Evolutionary conservation across 1,140 invertebrate species (phyloP), one percentile per base, ranked within the genome.

Genomic region (Drosophila lacteicornis): DNA sequence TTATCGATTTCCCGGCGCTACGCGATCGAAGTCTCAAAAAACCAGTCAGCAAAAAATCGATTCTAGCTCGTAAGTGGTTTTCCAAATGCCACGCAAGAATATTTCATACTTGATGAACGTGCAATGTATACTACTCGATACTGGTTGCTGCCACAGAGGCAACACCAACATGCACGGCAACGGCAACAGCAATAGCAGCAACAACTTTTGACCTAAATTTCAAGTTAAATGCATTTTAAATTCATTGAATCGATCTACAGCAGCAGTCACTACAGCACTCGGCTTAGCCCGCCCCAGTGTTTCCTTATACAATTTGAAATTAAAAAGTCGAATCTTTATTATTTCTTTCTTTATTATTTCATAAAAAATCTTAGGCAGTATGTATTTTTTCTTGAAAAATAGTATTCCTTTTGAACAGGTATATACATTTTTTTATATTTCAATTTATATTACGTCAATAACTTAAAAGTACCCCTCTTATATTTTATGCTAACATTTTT

Each of bases 211-310:
- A 90, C 85, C 85, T 81, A 90, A 91, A 90, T 90, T 91, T 86
- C 82, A 86, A 82, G 57, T 85, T 86, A 90, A 90, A 90, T 91
- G 82, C 82, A 91, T 91, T 90, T 90, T 91, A 85, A 86, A 91
- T 91, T 90, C 86, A 90, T 90, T 90, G 85, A 82, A 90, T 90
- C 85, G 86, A 90, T 88, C 85, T 84, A 60, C 74, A 55, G 75
- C 78, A 74, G 12, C 51, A 56, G 53, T 33, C 46, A 53, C 77
- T 56, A 55, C 76, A 58, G 45, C 46, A 45, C 58, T 68, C 66
- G 47, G 67, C 49, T 60, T 33, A 61, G 12, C 40, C 55, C 40
- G 46, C 30, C 40, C 43, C 67, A 36, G 55, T 43, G 77, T 66
- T 69, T 80, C 75, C 76, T 78, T 75, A 60, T 69, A 75, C 75